These are phyloP conservation scores for Dromococcyx pavoninus DNA, from an alignment of 2,797 vertebrate genomes.

Conservation along the genomic window DNA sequence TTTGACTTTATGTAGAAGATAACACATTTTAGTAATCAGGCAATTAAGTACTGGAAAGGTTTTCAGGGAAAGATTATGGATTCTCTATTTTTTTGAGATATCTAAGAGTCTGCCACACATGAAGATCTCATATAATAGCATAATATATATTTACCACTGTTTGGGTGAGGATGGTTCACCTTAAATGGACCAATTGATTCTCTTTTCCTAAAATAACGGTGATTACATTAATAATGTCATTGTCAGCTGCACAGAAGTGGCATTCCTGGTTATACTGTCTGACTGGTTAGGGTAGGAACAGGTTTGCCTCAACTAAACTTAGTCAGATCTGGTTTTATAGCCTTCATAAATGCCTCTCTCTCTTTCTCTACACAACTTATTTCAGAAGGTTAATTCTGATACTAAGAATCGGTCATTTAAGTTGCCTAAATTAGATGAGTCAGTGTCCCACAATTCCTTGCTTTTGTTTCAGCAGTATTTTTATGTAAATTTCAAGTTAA, in stretches of 20 bases:
- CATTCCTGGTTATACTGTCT: background rate
- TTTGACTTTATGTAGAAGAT: background rate
- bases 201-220: background rate
- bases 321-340: background rate
- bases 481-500: slow-evolving; percentile 15
- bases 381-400: background rate
- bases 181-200: background rate
- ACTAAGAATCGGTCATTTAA: background rate
- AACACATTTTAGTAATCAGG: background rate
- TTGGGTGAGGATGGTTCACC: background rate
- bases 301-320: background rate
- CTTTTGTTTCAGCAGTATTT: background rate
- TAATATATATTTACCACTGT: background rate
- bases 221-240: background rate
- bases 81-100: background rate
- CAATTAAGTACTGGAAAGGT: background rate
- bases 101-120: background rate
- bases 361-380: background rate
- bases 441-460: background rate
- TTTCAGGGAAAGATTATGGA: background rate
- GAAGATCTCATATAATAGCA: background rate
- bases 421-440: background rate
- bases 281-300: background rate
- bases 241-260: background rate
- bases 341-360: background rate